phyloP scores from a whole-genome alignment of 2,797 vertebrate genomes.

The Rousettus madagascariensis region DNA sequence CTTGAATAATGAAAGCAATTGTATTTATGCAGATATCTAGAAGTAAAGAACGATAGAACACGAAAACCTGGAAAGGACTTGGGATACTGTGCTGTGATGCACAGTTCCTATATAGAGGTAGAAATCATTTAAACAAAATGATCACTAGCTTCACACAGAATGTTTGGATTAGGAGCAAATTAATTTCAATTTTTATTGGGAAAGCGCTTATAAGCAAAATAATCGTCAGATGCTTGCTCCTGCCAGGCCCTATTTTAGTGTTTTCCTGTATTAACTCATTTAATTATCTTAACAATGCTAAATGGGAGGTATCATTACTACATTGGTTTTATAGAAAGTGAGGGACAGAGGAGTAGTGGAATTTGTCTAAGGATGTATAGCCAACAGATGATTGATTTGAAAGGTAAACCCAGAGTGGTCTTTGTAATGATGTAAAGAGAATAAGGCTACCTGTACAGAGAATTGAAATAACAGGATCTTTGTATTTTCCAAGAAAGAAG shows the following conservation, averaged over 20 bases:
- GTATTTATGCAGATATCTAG: background rate
- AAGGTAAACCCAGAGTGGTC: background rate
- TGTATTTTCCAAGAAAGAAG: background rate
- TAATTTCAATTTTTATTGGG: background rate
- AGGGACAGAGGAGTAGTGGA: background rate
- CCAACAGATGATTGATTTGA: background rate
- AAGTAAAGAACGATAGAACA: background rate
- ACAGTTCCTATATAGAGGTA: background rate
- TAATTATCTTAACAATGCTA: background rate
- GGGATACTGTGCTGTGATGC: background rate
- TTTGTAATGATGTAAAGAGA: background rate
- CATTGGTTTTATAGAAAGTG: background rate
- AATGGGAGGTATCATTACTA: background rate
- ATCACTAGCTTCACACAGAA: background rate
- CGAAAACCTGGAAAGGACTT: background rate
- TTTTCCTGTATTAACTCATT: background rate
- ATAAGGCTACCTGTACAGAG: background rate
- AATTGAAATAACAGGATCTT: background rate
- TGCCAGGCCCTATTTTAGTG: background rate
- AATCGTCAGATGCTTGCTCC: background rate
- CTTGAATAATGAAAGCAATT: background rate
- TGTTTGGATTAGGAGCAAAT: background rate
- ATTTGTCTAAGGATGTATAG: background rate
- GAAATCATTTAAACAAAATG: background rate
- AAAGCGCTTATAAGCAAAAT: background rate